phyloP scores from a whole-genome alignment of 1,140 invertebrate species.

The Orussus abietinus region DNA sequence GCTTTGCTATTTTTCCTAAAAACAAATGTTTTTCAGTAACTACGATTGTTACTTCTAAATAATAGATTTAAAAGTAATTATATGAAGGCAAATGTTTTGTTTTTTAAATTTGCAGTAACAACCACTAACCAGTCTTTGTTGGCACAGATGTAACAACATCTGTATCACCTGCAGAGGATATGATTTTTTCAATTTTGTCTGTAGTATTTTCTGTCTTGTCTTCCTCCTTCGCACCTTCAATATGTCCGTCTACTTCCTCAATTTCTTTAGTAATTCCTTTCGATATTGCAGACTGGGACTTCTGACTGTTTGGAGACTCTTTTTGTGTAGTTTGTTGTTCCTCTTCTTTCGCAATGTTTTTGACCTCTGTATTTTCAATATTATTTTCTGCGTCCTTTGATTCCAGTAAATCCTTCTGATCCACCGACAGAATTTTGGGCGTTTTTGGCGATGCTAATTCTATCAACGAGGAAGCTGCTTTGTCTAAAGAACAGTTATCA shows the following conservation, averaged over 20 bases:
- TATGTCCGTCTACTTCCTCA: slow-evolving; percentile 6
- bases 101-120: slow-evolving; percentile 1
- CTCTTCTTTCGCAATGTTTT: not conserved
- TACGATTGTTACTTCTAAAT: slow-evolving; percentile 1
- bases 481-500: slow-evolving; percentile 5
- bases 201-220: slow-evolving; percentile 13
- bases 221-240: too few species aligned
- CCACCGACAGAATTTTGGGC: slow-evolving; percentile 3
- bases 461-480: slow-evolving; percentile 1
- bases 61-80: slow-evolving; percentile 4
- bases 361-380: not conserved
- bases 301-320: slow-evolving; percentile 21
- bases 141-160: slow-evolving; percentile 34
- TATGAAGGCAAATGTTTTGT: slow-evolving; percentile 11
- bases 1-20: slow-evolving; percentile 34
- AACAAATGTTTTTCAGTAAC: slow-evolving; percentile 1
- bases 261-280: slow-evolving; percentile 20
- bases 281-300: slow-evolving; percentile 20
- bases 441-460: slow-evolving; percentile 4
- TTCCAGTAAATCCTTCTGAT: slow-evolving; percentile 7
- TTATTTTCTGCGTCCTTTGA: slow-evolving; percentile 5
- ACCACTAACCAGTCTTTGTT: slow-evolving; percentile 24
- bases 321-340: slow-evolving; percentile 9
- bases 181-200: slow-evolving; percentile 9
- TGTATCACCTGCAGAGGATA: slow-evolving; percentile 21